Evolutionary conservation across 2,888 invertebrate genomes (phyloP), one percentile per base, ranked within the genome.

Genomic region (Seira musarum): DNA sequence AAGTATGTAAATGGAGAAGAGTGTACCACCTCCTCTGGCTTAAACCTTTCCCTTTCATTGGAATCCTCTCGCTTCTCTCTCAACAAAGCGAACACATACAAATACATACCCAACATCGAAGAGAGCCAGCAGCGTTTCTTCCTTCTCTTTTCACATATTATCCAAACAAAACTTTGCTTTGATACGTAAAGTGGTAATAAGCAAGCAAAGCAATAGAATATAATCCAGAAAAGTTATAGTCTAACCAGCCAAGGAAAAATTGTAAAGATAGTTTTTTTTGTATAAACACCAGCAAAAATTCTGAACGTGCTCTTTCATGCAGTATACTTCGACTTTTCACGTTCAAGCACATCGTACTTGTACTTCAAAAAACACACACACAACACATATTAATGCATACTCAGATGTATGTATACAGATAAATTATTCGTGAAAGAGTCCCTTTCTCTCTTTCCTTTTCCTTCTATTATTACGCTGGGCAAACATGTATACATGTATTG

Each of bases 11-110:
- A n/a, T 40, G 13, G n/a, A 49, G 15, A 13, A n/a, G 53, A 53
- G 69, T 21, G 53, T 46, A 76, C 69, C 76, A 69, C 68, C 69
- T 75, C 75, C 65, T 73, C 35, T 63, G 19, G n/a, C 72, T 22
- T 69, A 69, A 72, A 68, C 82, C 79, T 82, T 82, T 80, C 82
- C 79, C 79, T 82, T 82, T 80, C 79, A 70, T 40, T 72, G 65
- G 67, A 71, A 66, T 71, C 72, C 2, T 30, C 30, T 5, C 30
- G 8, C 8, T 8, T 57, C 72, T 69, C 80, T 72, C 76, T 80
- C 63, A 13, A 53, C 53, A 53, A 53, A 53, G 63, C 6, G 46
- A 30, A 8, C 46, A 21, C 30, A 30, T 8, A 30, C n/a, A 30
- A 5, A 30, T 30, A 30, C 30, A 30, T 46, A 40, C 70, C 53